Conservation (phyloP, 2,113 vertebrate genomes). For the Ascaphus truei region DNA sequence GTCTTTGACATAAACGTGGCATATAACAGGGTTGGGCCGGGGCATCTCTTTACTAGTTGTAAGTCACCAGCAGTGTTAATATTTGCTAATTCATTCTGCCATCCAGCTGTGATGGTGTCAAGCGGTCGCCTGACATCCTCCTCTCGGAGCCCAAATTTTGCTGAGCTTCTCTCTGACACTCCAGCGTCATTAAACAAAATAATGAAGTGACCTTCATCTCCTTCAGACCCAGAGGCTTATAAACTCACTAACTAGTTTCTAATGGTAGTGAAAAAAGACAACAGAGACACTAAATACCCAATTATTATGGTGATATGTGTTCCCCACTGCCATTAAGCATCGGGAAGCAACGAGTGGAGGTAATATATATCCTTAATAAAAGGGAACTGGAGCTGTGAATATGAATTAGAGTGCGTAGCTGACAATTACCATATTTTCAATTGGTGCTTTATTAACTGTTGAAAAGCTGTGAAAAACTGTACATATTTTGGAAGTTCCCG, state of each 20-base stretch:
- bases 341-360: neutral
- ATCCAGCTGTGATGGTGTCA: too few relatives aligned
- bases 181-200: neutral
- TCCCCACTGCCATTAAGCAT: neutral
- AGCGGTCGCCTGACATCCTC: neutral
- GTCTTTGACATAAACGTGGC: too few relatives aligned
- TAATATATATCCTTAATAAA: neutral
- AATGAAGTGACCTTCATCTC: neutral
- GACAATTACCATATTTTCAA: neutral
- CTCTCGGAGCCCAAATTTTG: neutral
- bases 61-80: too few relatives aligned
- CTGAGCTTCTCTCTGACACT: neutral
- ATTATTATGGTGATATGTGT: neutral
- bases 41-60: too few relatives aligned
- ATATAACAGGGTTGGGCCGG: too few relatives aligned
- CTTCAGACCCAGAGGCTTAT: neutral
- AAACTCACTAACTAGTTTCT: neutral
- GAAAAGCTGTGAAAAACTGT: neutral
- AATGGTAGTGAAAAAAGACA: neutral
- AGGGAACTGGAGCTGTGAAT: neutral
- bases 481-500: too few relatives aligned
- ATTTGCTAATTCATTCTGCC: too few relatives aligned
- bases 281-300: neutral
- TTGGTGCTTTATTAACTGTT: neutral
- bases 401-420: neutral